phyloP scores from a whole-genome alignment of 2,797 vertebrate species.

The Melanotaenia pygmaea region DNA sequence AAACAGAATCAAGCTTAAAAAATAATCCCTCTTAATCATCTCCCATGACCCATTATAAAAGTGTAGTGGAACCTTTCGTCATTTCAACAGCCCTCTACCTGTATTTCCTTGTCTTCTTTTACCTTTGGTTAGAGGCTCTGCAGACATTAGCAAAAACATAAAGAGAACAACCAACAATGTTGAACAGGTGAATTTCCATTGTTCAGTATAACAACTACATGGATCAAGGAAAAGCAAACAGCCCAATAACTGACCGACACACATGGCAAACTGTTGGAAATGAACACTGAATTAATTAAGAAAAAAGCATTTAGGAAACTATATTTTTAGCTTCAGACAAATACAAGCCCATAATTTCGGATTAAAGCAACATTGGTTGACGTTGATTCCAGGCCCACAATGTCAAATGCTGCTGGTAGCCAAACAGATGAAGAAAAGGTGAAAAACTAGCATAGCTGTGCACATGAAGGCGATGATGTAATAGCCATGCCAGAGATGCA shows the following conservation, averaged over 20 bases:
- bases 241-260: background rate
- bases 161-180: background rate
- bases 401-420: background rate
- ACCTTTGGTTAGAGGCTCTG: background rate
- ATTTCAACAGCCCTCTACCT: background rate
- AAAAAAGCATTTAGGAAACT: background rate
- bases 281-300: background rate
- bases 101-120: background rate
- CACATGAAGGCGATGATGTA: background rate
- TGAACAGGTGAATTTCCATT: no score
- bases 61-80: background rate
- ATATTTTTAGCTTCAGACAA: background rate
- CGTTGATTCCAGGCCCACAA: background rate
- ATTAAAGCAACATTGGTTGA: background rate
- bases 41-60: background rate
- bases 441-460: background rate
- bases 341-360: background rate
- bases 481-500: background rate
- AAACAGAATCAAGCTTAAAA: background rate
- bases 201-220: background rate
- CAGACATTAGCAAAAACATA: background rate
- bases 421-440: background rate
- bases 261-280: background rate
- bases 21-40: background rate
- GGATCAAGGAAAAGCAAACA: background rate